phyloP scores from a whole-genome alignment of 2,888 invertebrate species.

The Cremastinae sp. region DNA sequence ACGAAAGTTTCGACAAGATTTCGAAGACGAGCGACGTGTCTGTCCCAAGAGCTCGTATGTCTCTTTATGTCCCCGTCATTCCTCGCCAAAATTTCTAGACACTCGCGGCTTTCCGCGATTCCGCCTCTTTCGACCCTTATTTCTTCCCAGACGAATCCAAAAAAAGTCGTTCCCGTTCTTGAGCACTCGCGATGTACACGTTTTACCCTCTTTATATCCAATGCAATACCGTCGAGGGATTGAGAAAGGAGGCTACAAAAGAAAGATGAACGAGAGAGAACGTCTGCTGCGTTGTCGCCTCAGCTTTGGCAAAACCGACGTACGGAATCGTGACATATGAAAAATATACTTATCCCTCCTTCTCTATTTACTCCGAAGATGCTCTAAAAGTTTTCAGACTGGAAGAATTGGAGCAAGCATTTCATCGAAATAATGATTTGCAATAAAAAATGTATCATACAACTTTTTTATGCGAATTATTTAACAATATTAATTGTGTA shows the following conservation, averaged over 20 bases:
- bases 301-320: constrained; percentile 35
- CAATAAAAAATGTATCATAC: too few species aligned
- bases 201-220: constrained; percentile 44
- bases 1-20: too few species aligned
- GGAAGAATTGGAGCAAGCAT: not conserved
- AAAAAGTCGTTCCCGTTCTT: constrained; percentile 41
- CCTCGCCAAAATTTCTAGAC: constrained; percentile 38
- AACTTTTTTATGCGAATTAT: too few species aligned
- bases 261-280: constrained; percentile 4
- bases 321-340: constrained; percentile 42
- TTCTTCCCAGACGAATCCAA: constrained; percentile 21
- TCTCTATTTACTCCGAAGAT: constrained; percentile 7
- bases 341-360: constrained; percentile 41
- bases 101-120: constrained; percentile 28
- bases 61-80: not conserved
- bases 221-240: constrained; percentile 11
- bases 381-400: not conserved
- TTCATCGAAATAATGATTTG: constrained; percentile 7
- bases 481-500: too few species aligned
- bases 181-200: constrained; percentile 39
- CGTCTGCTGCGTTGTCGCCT: constrained; percentile 29
- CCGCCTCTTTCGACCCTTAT: constrained; percentile 17
- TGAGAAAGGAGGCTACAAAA: constrained; percentile 9
- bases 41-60: constrained; percentile 18
- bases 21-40: too few species aligned